phyloP scores from a whole-genome alignment of 53 echinoderm and acorn worm species.

The Hippasteria phrygiana region DNA sequence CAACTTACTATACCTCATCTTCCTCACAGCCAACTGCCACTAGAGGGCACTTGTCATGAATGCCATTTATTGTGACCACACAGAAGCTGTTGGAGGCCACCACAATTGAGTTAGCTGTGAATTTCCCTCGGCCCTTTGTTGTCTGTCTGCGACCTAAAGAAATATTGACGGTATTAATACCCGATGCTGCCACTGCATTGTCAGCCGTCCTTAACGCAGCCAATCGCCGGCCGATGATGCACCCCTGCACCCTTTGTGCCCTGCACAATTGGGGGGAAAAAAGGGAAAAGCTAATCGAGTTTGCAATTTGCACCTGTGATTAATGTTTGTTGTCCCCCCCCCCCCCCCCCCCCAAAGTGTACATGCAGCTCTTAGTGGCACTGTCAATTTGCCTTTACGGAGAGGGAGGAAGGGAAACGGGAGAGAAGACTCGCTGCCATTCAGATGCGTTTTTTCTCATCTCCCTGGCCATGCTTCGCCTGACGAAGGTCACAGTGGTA shows the following conservation, averaged over 20 bases:
- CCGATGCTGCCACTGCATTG: constrained; percentile 27
- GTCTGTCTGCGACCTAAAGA: constrained; percentile 21
- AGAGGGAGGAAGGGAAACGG: neutral
- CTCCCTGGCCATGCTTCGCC: neutral
- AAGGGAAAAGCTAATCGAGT: constrained; percentile 45
- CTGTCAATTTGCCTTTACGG: constrained; percentile 33
- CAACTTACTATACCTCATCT: too few relatives aligned
- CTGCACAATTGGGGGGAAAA: neutral
- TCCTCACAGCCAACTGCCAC: too few relatives aligned
- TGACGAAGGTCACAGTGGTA: constrained; percentile 52
- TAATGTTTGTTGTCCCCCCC: constrained; percentile 34
- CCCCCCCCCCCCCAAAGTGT: constrained; percentile 47
- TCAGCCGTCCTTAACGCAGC: constrained; percentile 45
- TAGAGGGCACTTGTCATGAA: neutral
- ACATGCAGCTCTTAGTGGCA: constrained; percentile 48
- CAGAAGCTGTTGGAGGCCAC: constrained; percentile 3
- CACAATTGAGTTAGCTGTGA: constrained; percentile 10
- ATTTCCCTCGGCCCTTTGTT: constrained; percentile 38
- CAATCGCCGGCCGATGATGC: constrained; percentile 32
- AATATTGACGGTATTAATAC: constrained; percentile 56
- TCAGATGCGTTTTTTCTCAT: constrained; percentile 12
- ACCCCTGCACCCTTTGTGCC: constrained; percentile 19
- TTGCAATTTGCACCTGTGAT: constrained; percentile 66
- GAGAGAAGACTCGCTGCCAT: constrained; percentile 9
- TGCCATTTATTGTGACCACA: neutral